phyloP scores from a whole-genome alignment of 2,113 vertebrate species.

The Lagenorhynchus albirostris region DNA sequence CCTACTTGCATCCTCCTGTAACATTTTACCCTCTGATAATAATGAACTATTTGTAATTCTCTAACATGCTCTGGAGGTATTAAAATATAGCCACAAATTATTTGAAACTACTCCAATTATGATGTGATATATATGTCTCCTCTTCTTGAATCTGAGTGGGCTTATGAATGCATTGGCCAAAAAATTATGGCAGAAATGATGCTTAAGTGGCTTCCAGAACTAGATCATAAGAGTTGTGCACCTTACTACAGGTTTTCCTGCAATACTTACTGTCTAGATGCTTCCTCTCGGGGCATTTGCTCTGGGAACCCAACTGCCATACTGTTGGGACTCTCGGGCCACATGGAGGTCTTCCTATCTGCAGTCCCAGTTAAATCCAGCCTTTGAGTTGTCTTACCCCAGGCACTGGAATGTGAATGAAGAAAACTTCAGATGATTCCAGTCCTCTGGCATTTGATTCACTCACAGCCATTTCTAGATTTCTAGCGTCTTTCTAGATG shows the following conservation, averaged over 20 bases:
- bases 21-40: background rate
- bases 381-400: background rate
- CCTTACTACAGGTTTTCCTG: background rate
- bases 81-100: background rate
- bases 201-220: background rate
- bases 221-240: background rate
- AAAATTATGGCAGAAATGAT: background rate
- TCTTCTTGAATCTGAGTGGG: background rate
- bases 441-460: background rate
- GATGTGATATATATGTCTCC: background rate
- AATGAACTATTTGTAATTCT: background rate
- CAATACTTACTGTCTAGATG: background rate
- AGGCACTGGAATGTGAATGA: background rate
- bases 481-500: background rate
- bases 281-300: background rate
- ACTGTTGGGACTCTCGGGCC: background rate
- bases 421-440: background rate
- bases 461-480: background rate
- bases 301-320: background rate
- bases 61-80: background rate
- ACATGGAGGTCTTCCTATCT: background rate
- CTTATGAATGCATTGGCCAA: background rate
- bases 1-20: background rate
- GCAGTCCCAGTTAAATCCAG: background rate
- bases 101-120: background rate